Base-by-base conservation (phyloP, 2,797 vertebrate species). In the Myotis planiceps region DNA sequence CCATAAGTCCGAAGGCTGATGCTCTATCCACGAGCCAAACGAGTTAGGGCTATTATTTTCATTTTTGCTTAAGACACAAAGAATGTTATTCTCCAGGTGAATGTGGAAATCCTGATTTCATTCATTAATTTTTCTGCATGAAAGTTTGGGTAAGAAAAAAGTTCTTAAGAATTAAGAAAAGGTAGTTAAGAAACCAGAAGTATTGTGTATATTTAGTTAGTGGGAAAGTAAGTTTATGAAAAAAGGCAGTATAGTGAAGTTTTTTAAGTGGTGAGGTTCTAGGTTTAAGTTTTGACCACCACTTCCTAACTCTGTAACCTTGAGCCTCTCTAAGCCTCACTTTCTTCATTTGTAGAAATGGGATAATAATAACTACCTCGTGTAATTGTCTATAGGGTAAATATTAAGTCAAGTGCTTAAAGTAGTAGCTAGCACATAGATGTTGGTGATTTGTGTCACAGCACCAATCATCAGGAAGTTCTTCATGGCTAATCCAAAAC, bases 291-390 rank as follows among this genome's bases (percentile, higher is more conserved):
- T 86, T 90, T 90, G 29, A 45, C 19, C 63, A 29, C 34, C n/a
- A 49, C 21, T 91, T 39, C 32, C 51, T 75, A 66, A n/a, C 39
- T 88, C 71, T 92, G 34, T 89, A 55, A 74, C 23, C n/a, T 53
- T 65, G 37, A 37, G n/a, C 7, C 32, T 60, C 32, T 81, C 47
- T 58, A 74, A 60, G 72, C 8, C 53, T 71, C 42, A 55, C 29
- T 82, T 90, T 82, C 69, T 75, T 86, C 34, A 53, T 85, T 55
- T 86, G 21, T 90, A 27, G 92, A 94, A 90, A 91, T 53, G 19
- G 9, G 23, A 68, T 74, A 55, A 88, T 72, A 75, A n/a, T 63
- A 85, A n/a, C 6, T 85, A 89, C 19, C 29, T 87, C 42, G 15
- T 55, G 42, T n/a, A 13, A 69, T 80, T 90, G 27, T 78, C 84